These are phyloP conservation scores for Drosophila pseudotakahashii DNA, from an alignment of 2,888 invertebrate species.

Conservation along the genomic window DNA sequence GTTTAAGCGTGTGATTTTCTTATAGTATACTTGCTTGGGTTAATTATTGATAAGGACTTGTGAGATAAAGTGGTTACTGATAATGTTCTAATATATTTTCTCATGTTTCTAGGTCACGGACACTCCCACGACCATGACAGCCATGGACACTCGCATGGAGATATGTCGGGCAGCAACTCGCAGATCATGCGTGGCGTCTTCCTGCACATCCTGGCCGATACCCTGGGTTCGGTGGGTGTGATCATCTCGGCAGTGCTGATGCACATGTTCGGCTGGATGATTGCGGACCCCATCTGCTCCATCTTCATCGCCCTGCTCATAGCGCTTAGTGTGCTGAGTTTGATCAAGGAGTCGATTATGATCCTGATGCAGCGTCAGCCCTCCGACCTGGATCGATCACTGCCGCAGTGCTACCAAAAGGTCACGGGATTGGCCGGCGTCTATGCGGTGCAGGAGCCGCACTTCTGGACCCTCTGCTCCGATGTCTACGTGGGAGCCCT, in stretches of 20 bases:
- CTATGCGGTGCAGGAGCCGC: conserved; percentile 97
- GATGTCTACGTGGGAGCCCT: conserved; percentile 96
- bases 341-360: conserved; percentile 94
- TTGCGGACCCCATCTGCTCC: conserved; percentile 98
- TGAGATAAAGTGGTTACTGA: not conserved
- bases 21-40: too few species aligned
- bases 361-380: conserved; percentile 98
- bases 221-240: conserved; percentile 97
- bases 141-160: conserved; percentile 77
- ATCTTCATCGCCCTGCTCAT: conserved; percentile 97
- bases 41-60: not conserved
- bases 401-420: conserved; percentile 95
- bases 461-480: conserved; percentile 99
- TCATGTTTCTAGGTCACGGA: conserved; percentile 61
- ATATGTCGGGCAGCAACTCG: conserved; percentile 87
- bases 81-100: not conserved
- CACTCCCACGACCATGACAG: conserved; percentile 77
- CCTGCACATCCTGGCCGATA: conserved; percentile 97
- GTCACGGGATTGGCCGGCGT: conserved; percentile 96
- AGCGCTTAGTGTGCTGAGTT: conserved; percentile 92
- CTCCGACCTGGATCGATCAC: conserved; percentile 89
- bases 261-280: conserved; percentile 99
- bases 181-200: conserved; percentile 98
- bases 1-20: too few species aligned
- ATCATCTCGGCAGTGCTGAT: conserved; percentile 97